Evolutionary conservation across 1,140 invertebrate species (phyloP).

Genomic region (Helicoverpa zea): DNA sequence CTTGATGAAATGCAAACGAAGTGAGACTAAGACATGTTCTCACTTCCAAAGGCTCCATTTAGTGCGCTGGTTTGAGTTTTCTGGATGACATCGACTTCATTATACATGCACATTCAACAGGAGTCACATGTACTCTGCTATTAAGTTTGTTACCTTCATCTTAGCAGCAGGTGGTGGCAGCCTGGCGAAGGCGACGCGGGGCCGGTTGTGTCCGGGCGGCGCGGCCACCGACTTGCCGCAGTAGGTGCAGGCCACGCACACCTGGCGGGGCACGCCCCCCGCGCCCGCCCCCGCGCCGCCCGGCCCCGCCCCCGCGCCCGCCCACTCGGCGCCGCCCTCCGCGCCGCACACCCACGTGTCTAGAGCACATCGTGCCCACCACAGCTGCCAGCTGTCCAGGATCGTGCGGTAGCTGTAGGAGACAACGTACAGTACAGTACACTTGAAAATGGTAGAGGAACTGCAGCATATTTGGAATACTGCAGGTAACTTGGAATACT

Average conservation of each 20-base stretch:
- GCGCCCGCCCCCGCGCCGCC: slow-evolving; percentile 56
- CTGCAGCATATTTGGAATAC: too few species aligned
- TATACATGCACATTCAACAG: too few species aligned
- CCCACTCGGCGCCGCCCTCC: slow-evolving; percentile 54
- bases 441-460: too few species aligned
- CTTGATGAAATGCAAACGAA: too few species aligned
- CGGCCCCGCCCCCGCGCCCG: slow-evolving; percentile 52
- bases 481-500: too few species aligned
- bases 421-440: too few species aligned
- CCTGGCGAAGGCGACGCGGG: slow-evolving; percentile 88
- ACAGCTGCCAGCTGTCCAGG: slow-evolving; percentile 92
- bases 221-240: slow-evolving; percentile 97
- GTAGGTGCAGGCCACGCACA: slow-evolving; percentile 97
- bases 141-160: slow-evolving; percentile 67
- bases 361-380: slow-evolving; percentile 92
- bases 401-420: slow-evolving; percentile 89
- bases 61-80: too few species aligned
- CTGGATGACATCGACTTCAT: too few species aligned
- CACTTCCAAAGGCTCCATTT: too few species aligned
- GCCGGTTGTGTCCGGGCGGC: slow-evolving; percentile 89
- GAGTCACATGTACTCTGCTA: too few species aligned
- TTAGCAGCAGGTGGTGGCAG: slow-evolving; percentile 85
- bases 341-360: slow-evolving; percentile 81
- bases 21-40: too few species aligned
- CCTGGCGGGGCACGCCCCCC: slow-evolving; percentile 85